These are phyloP conservation scores for Meloe dianella DNA, from an alignment of 2,888 invertebrate genomes.

Conservation along the genomic window DNA sequence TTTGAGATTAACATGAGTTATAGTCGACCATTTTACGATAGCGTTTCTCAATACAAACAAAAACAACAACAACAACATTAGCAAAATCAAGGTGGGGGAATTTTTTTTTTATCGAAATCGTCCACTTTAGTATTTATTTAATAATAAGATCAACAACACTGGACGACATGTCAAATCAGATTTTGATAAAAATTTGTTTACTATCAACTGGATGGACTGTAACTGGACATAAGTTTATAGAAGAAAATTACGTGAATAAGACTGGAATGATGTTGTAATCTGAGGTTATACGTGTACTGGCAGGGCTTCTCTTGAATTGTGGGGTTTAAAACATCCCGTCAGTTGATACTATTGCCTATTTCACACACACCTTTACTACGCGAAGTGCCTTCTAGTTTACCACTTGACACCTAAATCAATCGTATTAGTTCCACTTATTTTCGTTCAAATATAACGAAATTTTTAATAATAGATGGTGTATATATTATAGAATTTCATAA, in stretches of 20 bases:
- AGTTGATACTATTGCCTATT: constrained; percentile 40
- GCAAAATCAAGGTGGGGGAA: no score
- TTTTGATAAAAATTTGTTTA: neutral
- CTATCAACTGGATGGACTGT: neutral
- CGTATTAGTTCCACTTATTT: constrained; percentile 17
- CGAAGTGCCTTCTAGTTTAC: constrained; percentile 22
- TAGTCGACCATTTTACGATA: constrained; percentile 41
- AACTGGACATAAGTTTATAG: constrained; percentile 1
- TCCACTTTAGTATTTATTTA: no score
- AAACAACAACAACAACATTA: constrained; percentile 1
- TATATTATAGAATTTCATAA: no score
- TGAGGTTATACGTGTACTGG: constrained; percentile 39
- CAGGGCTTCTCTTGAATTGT: constrained; percentile 41
- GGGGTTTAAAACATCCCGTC: constrained; percentile 43
- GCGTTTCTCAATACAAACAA: constrained; percentile 29
- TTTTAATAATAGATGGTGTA: no score
- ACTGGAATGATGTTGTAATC: constrained; percentile 30
- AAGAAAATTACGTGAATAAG: neutral
- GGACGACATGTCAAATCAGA: no score
- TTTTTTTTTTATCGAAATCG: no score
- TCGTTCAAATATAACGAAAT: neutral
- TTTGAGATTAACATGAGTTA: constrained; percentile 51
- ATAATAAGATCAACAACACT: no score
- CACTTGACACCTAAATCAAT: constrained; percentile 29
- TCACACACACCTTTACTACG: constrained; percentile 35